Evolutionary conservation across 2,888 invertebrate genomes (phyloP).

Genomic region (Neoascia interrupta): DNA sequence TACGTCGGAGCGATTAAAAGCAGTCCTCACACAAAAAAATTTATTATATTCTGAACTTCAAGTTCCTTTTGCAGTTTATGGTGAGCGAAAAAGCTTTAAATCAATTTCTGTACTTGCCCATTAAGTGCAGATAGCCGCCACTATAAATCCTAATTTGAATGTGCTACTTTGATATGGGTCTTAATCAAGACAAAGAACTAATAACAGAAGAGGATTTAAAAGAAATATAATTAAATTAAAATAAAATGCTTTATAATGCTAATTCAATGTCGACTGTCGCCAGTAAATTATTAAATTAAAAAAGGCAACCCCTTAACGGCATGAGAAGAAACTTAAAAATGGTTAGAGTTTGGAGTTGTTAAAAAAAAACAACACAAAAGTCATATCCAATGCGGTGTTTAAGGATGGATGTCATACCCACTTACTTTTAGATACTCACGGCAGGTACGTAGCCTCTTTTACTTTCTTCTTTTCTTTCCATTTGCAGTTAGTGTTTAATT

Average conservation of each 20-base stretch:
- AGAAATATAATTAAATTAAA: conserved; percentile 40
- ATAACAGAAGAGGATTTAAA: conserved; percentile 3
- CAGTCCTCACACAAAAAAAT: background rate
- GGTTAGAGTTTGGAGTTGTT: background rate
- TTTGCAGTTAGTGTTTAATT: conserved; percentile 22
- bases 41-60: background rate
- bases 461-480: conserved; percentile 1
- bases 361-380: too few species aligned
- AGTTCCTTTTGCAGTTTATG: background rate
- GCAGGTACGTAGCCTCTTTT: conserved; percentile 11
- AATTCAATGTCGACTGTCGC: conserved; percentile 55
- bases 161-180: conserved; percentile 23
- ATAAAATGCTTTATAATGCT: conserved; percentile 57
- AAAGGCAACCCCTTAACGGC: conserved; percentile 10
- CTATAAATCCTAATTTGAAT: conserved; percentile 37
- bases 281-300: conserved; percentile 58
- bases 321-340: conserved; percentile 15
- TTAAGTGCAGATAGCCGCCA: background rate
- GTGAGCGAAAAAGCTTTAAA: conserved; percentile 10
- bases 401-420: conserved; percentile 21
- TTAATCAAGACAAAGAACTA: conserved; percentile 23
- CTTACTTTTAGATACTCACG: conserved; percentile 20
- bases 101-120: conserved; percentile 1
- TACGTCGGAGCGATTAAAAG: conserved; percentile 2
- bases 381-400: background rate